Base-by-base conservation (phyloP, 92 coral and sea anemone genomes). In the Parazoanthus atlanticus region DNA sequence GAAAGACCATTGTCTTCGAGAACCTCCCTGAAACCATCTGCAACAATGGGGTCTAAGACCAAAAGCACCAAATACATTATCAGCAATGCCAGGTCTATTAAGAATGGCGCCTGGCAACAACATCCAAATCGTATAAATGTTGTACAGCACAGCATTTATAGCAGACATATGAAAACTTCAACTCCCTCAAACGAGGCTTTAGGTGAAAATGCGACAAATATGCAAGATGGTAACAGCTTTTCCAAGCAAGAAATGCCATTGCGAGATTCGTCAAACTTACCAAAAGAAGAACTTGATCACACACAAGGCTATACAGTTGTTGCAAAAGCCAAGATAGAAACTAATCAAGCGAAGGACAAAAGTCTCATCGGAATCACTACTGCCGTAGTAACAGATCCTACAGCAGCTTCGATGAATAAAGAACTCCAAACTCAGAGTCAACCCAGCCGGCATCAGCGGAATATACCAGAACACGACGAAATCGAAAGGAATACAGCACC, bases 111-210 rank as follows among this genome's bases (percentile, higher is more conserved):
- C 40, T 30, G 65, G 28, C 43, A 36, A 41, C 47, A n/a, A 19
- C 79, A 75, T 84, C 15, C 61, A 84, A 26, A 11, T 30, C 19
- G 77, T 28, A 47, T 13, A 30, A 84, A 29, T 29, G 7, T 8
- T 64, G 34, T 65, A 29, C 76, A 26, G 64, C 80, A 64, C 1
- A 75, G 74, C 65, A 83, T 83, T 58, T 74, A 89, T 28, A 89
- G 91, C 32, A 74, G 88, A 58, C 91, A 83, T 76, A 46, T 84
- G 47, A 89, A 67, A 19, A 23, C 25, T 36, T 52, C 67, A 30
- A 6, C 56, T 28, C 38, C 40, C 7, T 13, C 23, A 38, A 26
- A 5, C 29, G 86, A 82, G 10, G 19, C 19, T 49, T 28, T 29
- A 4, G 38, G 4, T 36, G 77, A 84, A 25, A 23, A n/a, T 70